Evolutionary conservation across 35 echinoderm and acorn worm species (phyloP).

Genomic region (Stichopus chloronotus): DNA sequence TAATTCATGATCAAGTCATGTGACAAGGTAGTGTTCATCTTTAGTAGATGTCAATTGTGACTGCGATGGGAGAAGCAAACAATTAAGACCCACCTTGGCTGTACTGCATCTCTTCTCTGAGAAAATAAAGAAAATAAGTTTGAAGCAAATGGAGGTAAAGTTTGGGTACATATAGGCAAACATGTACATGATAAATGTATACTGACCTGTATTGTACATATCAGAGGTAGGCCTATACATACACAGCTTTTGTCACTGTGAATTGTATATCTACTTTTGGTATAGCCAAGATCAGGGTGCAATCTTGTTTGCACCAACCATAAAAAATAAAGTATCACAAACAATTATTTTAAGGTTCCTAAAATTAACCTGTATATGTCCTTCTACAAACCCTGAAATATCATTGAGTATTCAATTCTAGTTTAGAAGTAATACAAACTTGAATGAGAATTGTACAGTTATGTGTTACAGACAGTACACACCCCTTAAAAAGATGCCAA

Average conservation of each 20-base stretch:
- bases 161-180: no score
- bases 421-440: constrained; percentile 28
- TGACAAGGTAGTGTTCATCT: no score
- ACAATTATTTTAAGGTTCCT: constrained; percentile 17
- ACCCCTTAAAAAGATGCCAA: constrained; percentile 10
- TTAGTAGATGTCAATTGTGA: no score
- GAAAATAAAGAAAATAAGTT: no score
- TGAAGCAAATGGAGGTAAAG: no score
- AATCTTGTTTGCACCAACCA: constrained; percentile 26
- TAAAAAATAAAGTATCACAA: constrained; percentile 30
- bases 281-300: constrained; percentile 30
- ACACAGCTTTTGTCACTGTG: no score
- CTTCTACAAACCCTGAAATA: constrained; percentile 4
- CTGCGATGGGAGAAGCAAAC: background rate
- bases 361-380: constrained; percentile 23
- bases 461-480: constrained; percentile 3
- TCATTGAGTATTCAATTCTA: constrained; percentile 19
- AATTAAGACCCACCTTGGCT: background rate
- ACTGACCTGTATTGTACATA: no score
- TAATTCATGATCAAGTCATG: background rate
- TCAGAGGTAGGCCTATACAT: no score
- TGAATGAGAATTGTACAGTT: constrained; percentile 5
- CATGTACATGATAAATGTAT: no score
- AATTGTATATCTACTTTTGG: no score
- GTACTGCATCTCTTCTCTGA: background rate